Conservation (phyloP, 2,113 vertebrate species). For the Crotalus helleri region DNA sequence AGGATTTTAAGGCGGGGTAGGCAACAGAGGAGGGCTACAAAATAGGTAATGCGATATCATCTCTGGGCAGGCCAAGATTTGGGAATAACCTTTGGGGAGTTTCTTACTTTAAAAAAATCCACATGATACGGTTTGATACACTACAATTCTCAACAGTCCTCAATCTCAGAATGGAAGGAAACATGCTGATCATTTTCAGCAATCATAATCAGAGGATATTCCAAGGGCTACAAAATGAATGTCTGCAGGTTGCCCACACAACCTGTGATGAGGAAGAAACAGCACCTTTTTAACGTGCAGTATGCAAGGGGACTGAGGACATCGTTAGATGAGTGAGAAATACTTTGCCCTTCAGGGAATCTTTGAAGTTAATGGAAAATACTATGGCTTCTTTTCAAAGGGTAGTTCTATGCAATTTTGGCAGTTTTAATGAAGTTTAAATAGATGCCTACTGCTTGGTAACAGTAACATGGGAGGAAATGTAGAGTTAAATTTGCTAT, state of each 20-base stretch:
- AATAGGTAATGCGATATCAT: background rate
- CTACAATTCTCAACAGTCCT: background rate
- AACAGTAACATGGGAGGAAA: conserved; percentile 18
- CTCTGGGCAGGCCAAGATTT: background rate
- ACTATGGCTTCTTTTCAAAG: background rate
- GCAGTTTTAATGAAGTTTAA: background rate
- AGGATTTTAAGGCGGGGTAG: background rate
- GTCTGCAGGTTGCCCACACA: background rate
- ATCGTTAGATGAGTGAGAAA: background rate
- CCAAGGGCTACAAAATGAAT: background rate
- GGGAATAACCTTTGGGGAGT: background rate
- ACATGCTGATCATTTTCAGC: background rate
- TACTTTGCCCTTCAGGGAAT: background rate
- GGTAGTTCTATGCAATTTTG: background rate
- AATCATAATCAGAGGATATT: background rate
- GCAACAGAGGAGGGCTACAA: background rate
- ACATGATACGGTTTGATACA: background rate
- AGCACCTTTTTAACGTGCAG: background rate
- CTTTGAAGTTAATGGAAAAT: background rate
- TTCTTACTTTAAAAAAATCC: background rate
- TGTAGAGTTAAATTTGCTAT: background rate
- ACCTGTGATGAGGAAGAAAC: background rate
- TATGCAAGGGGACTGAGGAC: background rate
- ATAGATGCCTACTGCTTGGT: background rate
- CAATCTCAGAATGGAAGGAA: background rate